Evolutionary conservation across 2,888 invertebrate genomes (phyloP), one percentile per base, ranked within the genome.

Genomic region (Orgyia antiqua): DNA sequence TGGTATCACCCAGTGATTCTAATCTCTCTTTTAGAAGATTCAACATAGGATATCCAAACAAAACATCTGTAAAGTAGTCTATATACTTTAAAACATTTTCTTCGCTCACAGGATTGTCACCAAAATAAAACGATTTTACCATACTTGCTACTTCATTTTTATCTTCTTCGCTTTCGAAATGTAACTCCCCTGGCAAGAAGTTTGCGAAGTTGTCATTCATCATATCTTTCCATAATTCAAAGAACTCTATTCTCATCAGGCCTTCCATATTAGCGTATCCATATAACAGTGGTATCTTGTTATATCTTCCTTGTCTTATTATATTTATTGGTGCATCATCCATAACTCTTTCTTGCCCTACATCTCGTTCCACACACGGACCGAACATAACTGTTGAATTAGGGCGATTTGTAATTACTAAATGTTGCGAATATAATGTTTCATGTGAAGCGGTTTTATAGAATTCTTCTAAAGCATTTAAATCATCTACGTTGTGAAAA

Each of bases 201-300:
- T 62, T 47, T 4, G 56, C 45, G 30, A 72, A 68, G 6, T 51
- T 48, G 2, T 55, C 40, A 38, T 71, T 74, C 66, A 75, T 67
- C 36, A 28, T 29, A 1, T 38, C 17, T 36, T 60, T 61, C 65
- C 65, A 70, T 0, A 8, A 3, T 5, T 57, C 48, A 23, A 68
- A 68, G 1, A 20, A 2, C 0, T 9, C 6, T 1, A 57, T 10
- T 2, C 55, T 36, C 0, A 53, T 1, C 8, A 61, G 27, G 1
- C 67, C 65, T 33, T 70, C 68, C 62, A 66, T 60, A 3, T 58
- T 44, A 8, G 61, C 31, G 27, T 72, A 66, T 2, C 76, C 76
- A 31, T 61, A 64, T 3, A 75, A 34, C 18, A 68, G 39, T 0
- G 75, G 75, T 2, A 67, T 19, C 36, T 66, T 67, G 10, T 37